Evolutionary conservation across 2,888 invertebrate genomes (phyloP), one percentile per base, ranked within the genome.

Genomic region (Toxonevra muliebris): DNA sequence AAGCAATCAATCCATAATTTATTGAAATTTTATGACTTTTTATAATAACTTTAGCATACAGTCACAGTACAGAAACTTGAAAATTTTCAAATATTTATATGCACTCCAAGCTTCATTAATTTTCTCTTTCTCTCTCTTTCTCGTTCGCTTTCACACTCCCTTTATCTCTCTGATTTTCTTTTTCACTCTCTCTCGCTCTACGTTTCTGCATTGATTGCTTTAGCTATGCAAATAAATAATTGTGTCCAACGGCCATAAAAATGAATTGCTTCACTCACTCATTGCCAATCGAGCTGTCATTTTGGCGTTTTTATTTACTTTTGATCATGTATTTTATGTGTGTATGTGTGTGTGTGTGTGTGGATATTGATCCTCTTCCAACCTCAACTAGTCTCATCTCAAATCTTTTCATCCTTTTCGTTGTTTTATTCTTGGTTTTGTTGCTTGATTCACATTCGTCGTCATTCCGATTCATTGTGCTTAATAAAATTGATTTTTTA

Each of bases 241-340:
- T 30, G 63, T 68, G 67, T 61, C 59, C 59, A 15, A 42, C 41
- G 53, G 59, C 48, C 58, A 30, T 68, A 58, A 68, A 67, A 67
- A 68, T 68, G 67, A 63, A 68, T 68, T 68, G 67, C 59, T 63
- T 59, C 53, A 63, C 63, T 63, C 67, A 63, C 53, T 63, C 66
- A 53, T n/a, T 61, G 54, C 60, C 45, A 19, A 52, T 53, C 54
- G 66, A n/a, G 48, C 54, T 48, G 30, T 66, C 61, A 66, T 66
- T 66, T 60, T 48, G 54, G 61, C 66, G 61, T 66, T 66, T 54
- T 66, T 66, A 66, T 66, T 66, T 66, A 66, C 61, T 61, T 66
- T 65, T 59, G 60, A 65, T 65, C 66, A 42, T 54, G 48, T 30
- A 60, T 60, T 66, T 17, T 42, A 15, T 42, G 52, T 48, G 55